Evolutionary conservation across 1,140 invertebrate species (phyloP).

Genomic region (Ceratina japonica): DNA sequence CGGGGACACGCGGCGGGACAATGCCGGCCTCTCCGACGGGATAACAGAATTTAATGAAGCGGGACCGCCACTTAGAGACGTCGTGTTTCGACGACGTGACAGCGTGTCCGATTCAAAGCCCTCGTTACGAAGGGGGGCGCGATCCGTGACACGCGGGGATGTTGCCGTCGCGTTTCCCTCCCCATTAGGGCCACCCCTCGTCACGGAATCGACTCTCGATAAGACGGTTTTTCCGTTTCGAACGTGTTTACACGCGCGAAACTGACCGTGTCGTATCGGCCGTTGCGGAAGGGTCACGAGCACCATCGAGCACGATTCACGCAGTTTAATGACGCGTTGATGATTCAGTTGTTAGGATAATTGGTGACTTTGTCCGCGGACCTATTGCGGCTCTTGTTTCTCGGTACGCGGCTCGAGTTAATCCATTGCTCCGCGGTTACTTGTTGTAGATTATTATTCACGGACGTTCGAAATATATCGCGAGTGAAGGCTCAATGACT

Average conservation of each 20-base stretch:
- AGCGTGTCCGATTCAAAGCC: constrained; percentile 55
- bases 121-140: constrained; percentile 53
- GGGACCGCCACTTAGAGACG: constrained; percentile 50
- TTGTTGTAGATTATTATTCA: background rate
- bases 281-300: too few relatives aligned
- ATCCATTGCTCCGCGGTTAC: background rate
- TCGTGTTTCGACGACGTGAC: constrained; percentile 48
- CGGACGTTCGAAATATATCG: too few relatives aligned
- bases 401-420: background rate
- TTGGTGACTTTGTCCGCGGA: background rate
- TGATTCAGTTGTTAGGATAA: background rate
- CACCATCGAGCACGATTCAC: background rate
- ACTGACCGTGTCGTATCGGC: constrained; percentile 25
- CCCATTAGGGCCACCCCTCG: background rate
- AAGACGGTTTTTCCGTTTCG: constrained; percentile 23
- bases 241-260: background rate
- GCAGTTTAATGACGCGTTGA: background rate
- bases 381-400: background rate
- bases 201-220: constrained; percentile 1
- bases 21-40: constrained; percentile 39
- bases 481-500: too few relatives aligned
- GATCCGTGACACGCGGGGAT: constrained; percentile 43
- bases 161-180: constrained; percentile 1
- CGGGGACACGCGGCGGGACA: constrained; percentile 29
- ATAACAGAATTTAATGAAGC: constrained; percentile 61